These are phyloP conservation scores for Sialis fuliginosa DNA, from an alignment of 2,888 invertebrate genomes.

Conservation along the genomic window DNA sequence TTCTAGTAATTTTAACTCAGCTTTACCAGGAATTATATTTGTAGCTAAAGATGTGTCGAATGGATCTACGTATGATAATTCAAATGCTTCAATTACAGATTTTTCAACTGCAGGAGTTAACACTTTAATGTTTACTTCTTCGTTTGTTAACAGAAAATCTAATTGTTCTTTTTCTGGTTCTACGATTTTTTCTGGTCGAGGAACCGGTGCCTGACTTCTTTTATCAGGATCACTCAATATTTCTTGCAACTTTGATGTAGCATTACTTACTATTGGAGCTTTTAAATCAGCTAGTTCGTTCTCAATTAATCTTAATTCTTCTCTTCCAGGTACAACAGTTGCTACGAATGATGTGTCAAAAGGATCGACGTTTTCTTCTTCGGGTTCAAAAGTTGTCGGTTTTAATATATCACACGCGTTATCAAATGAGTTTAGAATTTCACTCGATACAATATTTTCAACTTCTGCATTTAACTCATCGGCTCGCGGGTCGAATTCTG, in stretches of 20 bases:
- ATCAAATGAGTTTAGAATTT: not conserved
- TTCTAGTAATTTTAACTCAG: constrained; percentile 60
- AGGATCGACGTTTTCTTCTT: constrained; percentile 32
- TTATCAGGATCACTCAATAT: constrained; percentile 4
- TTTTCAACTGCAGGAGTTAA: constrained; percentile 41
- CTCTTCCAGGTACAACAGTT: constrained; percentile 32
- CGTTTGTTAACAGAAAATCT: constrained; percentile 30
- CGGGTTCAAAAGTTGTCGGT: not conserved
- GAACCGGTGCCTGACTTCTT: not conserved
- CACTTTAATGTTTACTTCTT: constrained; percentile 49
- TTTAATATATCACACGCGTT: not conserved
- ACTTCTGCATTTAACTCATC: constrained; percentile 28
- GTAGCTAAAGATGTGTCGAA: constrained; percentile 76
- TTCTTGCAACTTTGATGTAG: constrained; percentile 7
- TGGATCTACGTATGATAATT: constrained; percentile 45
- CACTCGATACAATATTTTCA: constrained; percentile 6
- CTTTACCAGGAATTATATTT: constrained; percentile 57
- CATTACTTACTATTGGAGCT: constrained; percentile 2
- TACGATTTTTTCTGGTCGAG: constrained; percentile 11
- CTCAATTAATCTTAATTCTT: constrained; percentile 36
- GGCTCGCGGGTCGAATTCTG: constrained; percentile 68
- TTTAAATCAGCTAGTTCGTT: constrained; percentile 26
- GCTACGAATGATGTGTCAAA: constrained; percentile 46
- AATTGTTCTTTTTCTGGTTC: constrained; percentile 15
- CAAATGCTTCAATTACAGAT: constrained; percentile 20